These are phyloP conservation scores for Lordiphosa collinella DNA, from an alignment of 1,140 invertebrate species.

Conservation along the genomic window DNA sequence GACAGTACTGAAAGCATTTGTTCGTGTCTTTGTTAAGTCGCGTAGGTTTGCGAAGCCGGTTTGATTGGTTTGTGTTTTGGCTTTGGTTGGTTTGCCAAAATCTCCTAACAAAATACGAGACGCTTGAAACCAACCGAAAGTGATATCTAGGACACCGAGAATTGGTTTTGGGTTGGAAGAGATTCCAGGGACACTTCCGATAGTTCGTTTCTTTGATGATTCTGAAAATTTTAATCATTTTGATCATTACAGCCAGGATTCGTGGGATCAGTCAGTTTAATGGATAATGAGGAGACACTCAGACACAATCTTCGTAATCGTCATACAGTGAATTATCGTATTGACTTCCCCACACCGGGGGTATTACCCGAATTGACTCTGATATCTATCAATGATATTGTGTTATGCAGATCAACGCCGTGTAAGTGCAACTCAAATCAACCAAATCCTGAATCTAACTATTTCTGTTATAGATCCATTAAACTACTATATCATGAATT, in stretches of 20 bases:
- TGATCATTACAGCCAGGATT: slow-evolving; percentile 23
- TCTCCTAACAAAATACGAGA: too few species aligned
- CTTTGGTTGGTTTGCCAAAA: too few species aligned
- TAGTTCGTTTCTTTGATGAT: too few species aligned
- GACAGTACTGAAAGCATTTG: too few species aligned
- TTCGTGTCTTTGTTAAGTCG: too few species aligned
- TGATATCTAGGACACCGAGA: too few species aligned
- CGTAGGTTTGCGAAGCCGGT: too few species aligned
- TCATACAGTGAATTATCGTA: slow-evolving; percentile 44
- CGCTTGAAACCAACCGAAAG: too few species aligned
- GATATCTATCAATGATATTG: slow-evolving; percentile 41
- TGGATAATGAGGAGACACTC: slow-evolving; percentile 42
- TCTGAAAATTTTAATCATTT: too few species aligned
- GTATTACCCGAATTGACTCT: slow-evolving; percentile 56
- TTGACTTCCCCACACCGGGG: slow-evolving; percentile 59
- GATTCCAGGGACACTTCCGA: too few species aligned
- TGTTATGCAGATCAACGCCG: slow-evolving; percentile 25
- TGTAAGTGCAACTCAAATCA: slow-evolving; percentile 30
- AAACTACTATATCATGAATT: slow-evolving; percentile 22
- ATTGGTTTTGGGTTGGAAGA: too few species aligned
- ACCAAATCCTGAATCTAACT: not conserved
- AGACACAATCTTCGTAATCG: slow-evolving; percentile 32
- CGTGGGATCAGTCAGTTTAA: slow-evolving; percentile 29
- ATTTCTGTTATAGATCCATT: slow-evolving; percentile 38
- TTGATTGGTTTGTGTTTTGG: too few species aligned